Percentiles rank a stretch among this genome's conserved stretches.
phyloP scores from a whole-genome alignment of 2,797 vertebrate species.

The Eutrigla gurnardus region DNA sequence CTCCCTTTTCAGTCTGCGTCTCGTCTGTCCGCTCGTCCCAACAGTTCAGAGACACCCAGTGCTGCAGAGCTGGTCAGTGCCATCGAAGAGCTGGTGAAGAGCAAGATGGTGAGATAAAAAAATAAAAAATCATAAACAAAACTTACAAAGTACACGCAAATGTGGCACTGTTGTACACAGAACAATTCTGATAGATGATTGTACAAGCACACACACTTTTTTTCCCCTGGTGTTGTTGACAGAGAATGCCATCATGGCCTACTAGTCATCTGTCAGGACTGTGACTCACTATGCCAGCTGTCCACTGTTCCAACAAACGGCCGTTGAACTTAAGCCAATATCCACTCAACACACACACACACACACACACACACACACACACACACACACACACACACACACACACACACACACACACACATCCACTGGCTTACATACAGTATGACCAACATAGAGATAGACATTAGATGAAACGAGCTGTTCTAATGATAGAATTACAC shows the following conservation, averaged over 20 bases:
- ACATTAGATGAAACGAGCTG: not conserved
- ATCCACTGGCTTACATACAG: slow-evolving; percentile 23
- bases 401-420: slow-evolving; percentile 14
- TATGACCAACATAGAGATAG: slow-evolving; percentile 4
- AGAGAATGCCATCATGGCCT: slow-evolving; percentile 54
- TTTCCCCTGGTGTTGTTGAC: slow-evolving; percentile 58
- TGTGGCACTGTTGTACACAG: slow-evolving; percentile 39
- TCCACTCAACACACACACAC: slow-evolving; percentile 5
- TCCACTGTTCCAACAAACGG: slow-evolving; percentile 64
- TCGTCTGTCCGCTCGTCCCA: slow-evolving; percentile 91
- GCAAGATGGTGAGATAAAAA: slow-evolving; percentile 93
- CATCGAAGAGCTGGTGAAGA: slow-evolving; percentile 98
- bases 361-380: slow-evolving; percentile 17
- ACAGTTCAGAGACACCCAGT: slow-evolving; percentile 96
- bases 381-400: slow-evolving; percentile 18
- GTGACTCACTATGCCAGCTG: slow-evolving; percentile 78
- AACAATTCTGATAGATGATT: slow-evolving; percentile 31
- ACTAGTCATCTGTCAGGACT: slow-evolving; percentile 69
- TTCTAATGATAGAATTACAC: not conserved
- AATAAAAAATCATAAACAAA: slow-evolving; percentile 29
- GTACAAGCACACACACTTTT: slow-evolving; percentile 16
- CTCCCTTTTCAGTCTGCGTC: slow-evolving; percentile 87
- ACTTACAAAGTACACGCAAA: slow-evolving; percentile 49
- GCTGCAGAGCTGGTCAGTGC: slow-evolving; percentile 98
- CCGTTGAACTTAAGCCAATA: slow-evolving; percentile 29